Base-by-base conservation (phyloP, 2,888 invertebrate species). In the Xanthorhoe spadicearia region DNA sequence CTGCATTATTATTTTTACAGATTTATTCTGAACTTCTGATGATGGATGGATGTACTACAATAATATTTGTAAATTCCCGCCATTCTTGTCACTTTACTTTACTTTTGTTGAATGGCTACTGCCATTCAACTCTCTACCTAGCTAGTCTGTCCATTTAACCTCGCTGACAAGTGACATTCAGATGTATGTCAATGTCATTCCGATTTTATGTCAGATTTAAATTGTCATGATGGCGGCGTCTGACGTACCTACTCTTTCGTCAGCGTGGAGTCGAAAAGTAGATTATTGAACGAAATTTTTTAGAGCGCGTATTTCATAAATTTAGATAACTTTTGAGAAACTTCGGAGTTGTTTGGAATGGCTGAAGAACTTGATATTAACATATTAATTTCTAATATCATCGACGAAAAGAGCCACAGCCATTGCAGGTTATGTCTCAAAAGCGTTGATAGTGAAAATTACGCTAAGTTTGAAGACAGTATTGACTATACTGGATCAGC, bases 341-440 rank as follows among this genome's bases (percentile, higher is more conserved):
- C 9, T 48, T 48, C 53, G 48, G 57, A 56, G 49, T 63, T 52
- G 23, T 55, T 28, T 28, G 28, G 61, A 66, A 86, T 87, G 85
- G 61, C 75, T 23, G 79, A 81, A 61, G 78, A 80, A 59, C 67
- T 75, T 0, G 82, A 88, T 72, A 70, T 89, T 23, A 85, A 77
- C 73, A 69, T 74, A 35, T 75, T 92, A 10, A 76, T 92, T n/a
- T 83, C 83, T 0, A 87, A 88, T 74, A 78, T 92, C 46, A 68
- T 91, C 6, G 85, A 78, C 52, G 83, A 84, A 71, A 87, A 88
- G 53, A 79, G 75, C 35, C 87, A 79, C 65, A 89, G 84, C 60
- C 83, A 92, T 82, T 92, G 92, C 74, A 90, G 92, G 87, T 88
- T 92, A 88, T 92, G 92, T 74, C 73, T 91, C 53, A 81, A 82